These are phyloP conservation scores for Agrotis puta DNA, from an alignment of 2,888 invertebrate species.

Conservation along the genomic window DNA sequence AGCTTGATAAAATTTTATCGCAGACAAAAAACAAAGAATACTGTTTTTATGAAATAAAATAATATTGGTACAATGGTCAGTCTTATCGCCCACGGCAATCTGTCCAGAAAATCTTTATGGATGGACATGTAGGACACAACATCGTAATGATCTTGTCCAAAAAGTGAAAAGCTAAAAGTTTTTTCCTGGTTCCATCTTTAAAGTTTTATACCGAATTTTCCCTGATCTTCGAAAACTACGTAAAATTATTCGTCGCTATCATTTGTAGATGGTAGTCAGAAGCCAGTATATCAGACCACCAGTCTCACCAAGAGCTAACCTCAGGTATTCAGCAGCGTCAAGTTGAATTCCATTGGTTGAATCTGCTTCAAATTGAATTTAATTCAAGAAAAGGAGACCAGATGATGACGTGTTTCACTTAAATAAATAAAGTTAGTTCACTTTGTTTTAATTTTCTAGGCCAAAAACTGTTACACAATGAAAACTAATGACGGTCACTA, in stretches of 20 bases:
- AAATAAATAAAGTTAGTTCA: conserved; percentile 1
- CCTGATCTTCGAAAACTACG: neutral
- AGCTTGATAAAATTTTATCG: conserved; percentile 9
- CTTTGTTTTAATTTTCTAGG: conserved; percentile 38
- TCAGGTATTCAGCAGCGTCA: neutral
- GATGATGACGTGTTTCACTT: neutral
- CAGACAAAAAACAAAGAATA: conserved; percentile 17
- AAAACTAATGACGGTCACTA: conserved; percentile 52
- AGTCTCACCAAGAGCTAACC: neutral
- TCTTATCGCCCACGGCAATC: conserved; percentile 12
- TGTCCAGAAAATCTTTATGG: conserved; percentile 19
- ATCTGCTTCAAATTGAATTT: too few relatives aligned
- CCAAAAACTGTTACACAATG: conserved; percentile 34
- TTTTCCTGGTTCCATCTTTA: neutral
- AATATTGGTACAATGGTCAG: neutral
- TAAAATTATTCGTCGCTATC: neutral
- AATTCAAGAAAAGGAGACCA: neutral
- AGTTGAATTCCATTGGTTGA: neutral
- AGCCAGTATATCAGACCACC: neutral
- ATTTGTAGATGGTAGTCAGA: neutral
- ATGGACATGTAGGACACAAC: neutral
- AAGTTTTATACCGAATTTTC: neutral
- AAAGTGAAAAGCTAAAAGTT: neutral
- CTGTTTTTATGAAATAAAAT: conserved; percentile 15
- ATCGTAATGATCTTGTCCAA: neutral